Conservation (phyloP, 1,140 invertebrate species). For the Orius insidiosus region DNA sequence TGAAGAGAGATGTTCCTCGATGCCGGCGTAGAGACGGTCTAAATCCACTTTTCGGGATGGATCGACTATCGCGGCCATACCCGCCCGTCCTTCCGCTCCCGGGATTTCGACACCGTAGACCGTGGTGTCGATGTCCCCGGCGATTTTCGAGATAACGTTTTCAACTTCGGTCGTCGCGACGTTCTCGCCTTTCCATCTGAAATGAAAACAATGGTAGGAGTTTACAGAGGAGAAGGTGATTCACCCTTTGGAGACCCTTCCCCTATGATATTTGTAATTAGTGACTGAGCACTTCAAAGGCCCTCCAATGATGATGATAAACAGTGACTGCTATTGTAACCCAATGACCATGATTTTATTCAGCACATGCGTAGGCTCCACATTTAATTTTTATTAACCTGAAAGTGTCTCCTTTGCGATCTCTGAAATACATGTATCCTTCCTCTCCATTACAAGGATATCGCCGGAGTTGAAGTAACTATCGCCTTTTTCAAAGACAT, state of each 20-base stretch:
- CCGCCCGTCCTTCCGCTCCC: conserved; percentile 76
- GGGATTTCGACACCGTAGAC: conserved; percentile 80
- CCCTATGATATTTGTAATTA: too few relatives aligned
- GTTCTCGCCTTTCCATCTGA: conserved; percentile 86
- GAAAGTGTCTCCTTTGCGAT: conserved; percentile 90
- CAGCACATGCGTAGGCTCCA: too few relatives aligned
- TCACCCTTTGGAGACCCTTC: too few relatives aligned
- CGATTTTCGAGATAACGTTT: conserved; percentile 65
- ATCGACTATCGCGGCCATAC: conserved; percentile 88
- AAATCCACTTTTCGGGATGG: conserved; percentile 46
- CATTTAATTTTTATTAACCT: too few relatives aligned
- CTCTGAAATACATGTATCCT: conserved; percentile 91
- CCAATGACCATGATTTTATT: too few relatives aligned
- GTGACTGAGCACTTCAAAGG: too few relatives aligned
- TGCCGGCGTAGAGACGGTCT: conserved; percentile 35
- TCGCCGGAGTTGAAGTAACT: conserved; percentile 84
- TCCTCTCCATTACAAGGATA: conserved; percentile 77
- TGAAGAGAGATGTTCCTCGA: conserved; percentile 51
- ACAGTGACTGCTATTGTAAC: too few relatives aligned
- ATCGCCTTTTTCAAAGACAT: conserved; percentile 80
- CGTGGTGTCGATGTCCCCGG: conserved; percentile 49
- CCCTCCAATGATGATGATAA: too few relatives aligned
- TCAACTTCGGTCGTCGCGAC: conserved; percentile 95
- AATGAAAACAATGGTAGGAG: too few relatives aligned
- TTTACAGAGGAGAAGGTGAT: too few relatives aligned